Base-by-base conservation (phyloP, 2,113 vertebrate genomes). In the Spea multiplicata region DNA sequence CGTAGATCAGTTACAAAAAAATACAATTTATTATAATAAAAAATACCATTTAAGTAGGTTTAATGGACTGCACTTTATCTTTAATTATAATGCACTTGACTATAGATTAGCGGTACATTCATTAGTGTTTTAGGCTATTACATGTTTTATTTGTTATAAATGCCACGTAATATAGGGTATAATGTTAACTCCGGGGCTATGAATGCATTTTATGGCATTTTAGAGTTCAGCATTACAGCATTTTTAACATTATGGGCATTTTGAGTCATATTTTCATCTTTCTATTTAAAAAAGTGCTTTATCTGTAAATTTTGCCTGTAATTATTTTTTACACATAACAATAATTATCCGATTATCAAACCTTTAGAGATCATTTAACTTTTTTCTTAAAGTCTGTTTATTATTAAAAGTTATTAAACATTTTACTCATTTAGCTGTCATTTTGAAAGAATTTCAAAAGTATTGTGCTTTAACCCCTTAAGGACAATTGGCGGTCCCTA, bases 281-380 rank as follows among this genome's bases (percentile, higher is more conserved):
- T 66, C 70, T 44, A 48, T 66, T 79, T 73, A 53, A 46, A 30
- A 73, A 79, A 79, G 45, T 73, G 76, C 70, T 79, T 79, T 64
- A 61, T 14, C n/a, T n/a, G n/a, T n/a, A n/a, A n/a, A n/a, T 79
- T 79, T 71, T 66, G 61, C 61, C 9, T 64, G 61, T 61, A 47
- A 73, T 73, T 73, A 79, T 48, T 72, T 72, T 30, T 64, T 57
- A 66, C 30, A 10, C n/a, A 10, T 69, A 59, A 61, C 17, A 69
- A 61, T 76, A 76, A 76, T 69, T 47, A 76, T 45, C 49, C n/a
- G 46, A 17, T 8, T 49, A 30, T 48, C 65, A 68, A 13, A 12
- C 55, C 55, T 9, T 12, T 30, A 30, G 30, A 30, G 1, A 30
- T 30, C 30, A 30, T 30, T 30, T 30, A 30, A 30, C 30, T 30